These are phyloP conservation scores for Coluber constrictor DNA, from an alignment of 2,797 vertebrate genomes.

Conservation along the genomic window DNA sequence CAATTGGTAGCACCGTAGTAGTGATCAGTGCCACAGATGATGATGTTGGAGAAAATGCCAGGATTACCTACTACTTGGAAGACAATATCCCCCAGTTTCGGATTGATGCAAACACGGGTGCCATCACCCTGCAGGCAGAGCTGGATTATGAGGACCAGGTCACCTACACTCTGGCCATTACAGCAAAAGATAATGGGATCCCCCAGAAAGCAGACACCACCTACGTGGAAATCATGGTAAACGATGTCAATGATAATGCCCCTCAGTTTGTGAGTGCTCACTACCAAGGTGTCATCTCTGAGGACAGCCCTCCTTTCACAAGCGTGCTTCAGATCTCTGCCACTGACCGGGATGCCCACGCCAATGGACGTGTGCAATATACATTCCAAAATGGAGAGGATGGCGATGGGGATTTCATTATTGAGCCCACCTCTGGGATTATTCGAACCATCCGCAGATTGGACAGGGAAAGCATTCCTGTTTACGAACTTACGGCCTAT, in stretches of 20 bases:
- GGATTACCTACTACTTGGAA: slow-evolving; percentile 92
- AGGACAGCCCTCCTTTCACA: slow-evolving; percentile 94
- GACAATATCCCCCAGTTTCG: slow-evolving; percentile 96
- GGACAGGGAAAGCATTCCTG: slow-evolving; percentile 88
- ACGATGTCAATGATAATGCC: slow-evolving; percentile 94
- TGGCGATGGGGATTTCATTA: slow-evolving; percentile 96
- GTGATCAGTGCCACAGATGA: slow-evolving; percentile 96
- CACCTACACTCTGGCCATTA: slow-evolving; percentile 94
- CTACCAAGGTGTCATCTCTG: slow-evolving; percentile 91
- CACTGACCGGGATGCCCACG: slow-evolving; percentile 91
- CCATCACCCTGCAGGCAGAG: slow-evolving; percentile 91
- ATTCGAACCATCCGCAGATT: slow-evolving; percentile 89
- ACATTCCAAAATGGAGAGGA: slow-evolving; percentile 98
- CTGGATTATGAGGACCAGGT: slow-evolving; percentile 97
- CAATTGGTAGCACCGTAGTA: slow-evolving; percentile 90
- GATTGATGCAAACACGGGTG: slow-evolving; percentile 85
- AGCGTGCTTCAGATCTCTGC: slow-evolving; percentile 97
- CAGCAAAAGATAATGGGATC: slow-evolving; percentile 95
- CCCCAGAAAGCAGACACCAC: slow-evolving; percentile 98
- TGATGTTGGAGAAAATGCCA: slow-evolving; percentile 93
- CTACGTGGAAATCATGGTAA: slow-evolving; percentile 96
- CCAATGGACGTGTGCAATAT: slow-evolving; percentile 94
- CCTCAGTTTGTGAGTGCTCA: slow-evolving; percentile 92
- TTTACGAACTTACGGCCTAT: slow-evolving; percentile 92
- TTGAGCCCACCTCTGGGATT: slow-evolving; percentile 95